Evolutionary conservation across 1,140 invertebrate species (phyloP).

Genomic region (Magallana ariakensis): DNA sequence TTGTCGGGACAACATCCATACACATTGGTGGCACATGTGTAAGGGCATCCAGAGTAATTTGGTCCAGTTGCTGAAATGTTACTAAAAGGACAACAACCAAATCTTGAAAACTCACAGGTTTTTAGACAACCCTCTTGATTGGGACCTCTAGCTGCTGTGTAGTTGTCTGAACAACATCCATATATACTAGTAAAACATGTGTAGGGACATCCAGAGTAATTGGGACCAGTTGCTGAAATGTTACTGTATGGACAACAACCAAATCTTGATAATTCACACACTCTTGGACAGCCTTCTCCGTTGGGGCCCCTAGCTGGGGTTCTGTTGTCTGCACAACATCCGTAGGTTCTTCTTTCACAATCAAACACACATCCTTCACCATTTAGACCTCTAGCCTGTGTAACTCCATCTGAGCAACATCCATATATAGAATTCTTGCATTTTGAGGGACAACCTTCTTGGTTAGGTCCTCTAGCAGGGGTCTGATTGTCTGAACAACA

Average conservation of each 20-base stretch:
- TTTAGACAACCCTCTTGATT: constrained; percentile 66
- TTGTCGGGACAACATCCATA: constrained; percentile 54
- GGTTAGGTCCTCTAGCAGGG: constrained; percentile 67
- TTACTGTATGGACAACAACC: constrained; percentile 46
- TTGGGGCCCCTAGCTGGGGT: constrained; percentile 40
- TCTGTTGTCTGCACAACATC: constrained; percentile 53
- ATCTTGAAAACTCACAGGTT: constrained; percentile 40
- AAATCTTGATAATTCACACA: constrained; percentile 13
- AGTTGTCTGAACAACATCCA: constrained; percentile 45
- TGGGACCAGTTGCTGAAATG: constrained; percentile 71
- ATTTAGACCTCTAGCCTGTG: constrained; percentile 49
- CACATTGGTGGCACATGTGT: constrained; percentile 50
- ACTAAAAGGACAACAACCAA: constrained; percentile 56
- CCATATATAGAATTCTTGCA: constrained; percentile 52
- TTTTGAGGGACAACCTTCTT: constrained; percentile 65
- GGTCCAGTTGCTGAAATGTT: constrained; percentile 33
- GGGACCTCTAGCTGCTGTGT: constrained; percentile 73
- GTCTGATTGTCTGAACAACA: constrained; percentile 60
- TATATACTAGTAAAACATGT: constrained; percentile 63
- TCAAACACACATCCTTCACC: constrained; percentile 45
- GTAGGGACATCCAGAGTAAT: constrained; percentile 52
- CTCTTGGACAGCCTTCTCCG: constrained; percentile 33
- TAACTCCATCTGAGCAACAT: constrained; percentile 52
- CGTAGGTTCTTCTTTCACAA: constrained; percentile 59
- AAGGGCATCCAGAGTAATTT: constrained; percentile 32